Percentiles rank a stretch among this genome's conserved stretches.
phyloP scores from a whole-genome alignment of 1,140 invertebrate genomes.

The Lucilia sericata region DNA sequence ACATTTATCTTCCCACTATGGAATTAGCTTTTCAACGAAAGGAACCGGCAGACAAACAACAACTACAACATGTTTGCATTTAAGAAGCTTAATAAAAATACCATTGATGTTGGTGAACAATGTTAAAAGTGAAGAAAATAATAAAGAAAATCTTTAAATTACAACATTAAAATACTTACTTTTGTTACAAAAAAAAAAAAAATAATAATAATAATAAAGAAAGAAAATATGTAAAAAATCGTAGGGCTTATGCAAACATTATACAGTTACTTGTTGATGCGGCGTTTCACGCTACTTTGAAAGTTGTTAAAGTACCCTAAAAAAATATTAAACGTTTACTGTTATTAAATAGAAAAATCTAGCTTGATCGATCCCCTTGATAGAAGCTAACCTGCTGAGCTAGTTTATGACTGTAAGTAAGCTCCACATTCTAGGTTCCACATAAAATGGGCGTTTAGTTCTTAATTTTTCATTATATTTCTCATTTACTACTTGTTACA shows the following conservation, averaged over 20 bases:
- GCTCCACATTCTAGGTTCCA: too few species aligned
- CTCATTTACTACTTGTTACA: too few species aligned
- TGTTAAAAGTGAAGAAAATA: background rate
- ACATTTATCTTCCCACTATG: background rate
- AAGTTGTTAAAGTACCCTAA: too few species aligned
- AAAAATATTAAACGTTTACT: too few species aligned
- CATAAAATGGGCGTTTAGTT: too few species aligned
- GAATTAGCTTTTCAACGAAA: background rate
- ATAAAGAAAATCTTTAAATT: background rate
- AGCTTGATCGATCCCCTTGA: too few species aligned
- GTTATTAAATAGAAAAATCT: too few species aligned
- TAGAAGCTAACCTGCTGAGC: too few species aligned
- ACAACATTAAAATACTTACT: background rate
- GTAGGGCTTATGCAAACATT: background rate
- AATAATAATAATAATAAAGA: background rate
- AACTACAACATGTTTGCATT: background rate
- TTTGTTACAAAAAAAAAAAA: background rate
- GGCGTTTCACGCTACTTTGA: too few species aligned
- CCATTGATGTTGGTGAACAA: background rate
- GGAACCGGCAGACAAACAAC: background rate
- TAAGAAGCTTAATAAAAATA: background rate
- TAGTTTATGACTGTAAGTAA: too few species aligned
- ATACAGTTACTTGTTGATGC: too few species aligned
- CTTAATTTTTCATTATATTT: too few species aligned
- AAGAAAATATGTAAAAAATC: background rate